Conservation (phyloP, 2,113 vertebrate species). For the Apus apus region DNA sequence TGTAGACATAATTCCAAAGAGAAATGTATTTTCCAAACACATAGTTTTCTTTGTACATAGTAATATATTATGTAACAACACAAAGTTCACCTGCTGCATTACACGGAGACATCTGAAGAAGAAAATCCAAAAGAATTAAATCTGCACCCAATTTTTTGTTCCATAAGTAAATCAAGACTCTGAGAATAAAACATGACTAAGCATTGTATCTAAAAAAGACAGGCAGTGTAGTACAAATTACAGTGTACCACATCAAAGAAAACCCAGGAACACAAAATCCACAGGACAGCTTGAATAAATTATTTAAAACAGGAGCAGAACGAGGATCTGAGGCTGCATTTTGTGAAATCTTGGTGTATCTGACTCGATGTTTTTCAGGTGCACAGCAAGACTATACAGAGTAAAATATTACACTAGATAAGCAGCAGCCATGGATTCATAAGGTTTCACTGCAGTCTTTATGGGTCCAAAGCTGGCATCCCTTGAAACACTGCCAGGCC, state of each 20-base stretch:
- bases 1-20: not conserved
- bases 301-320: slow-evolving; percentile 18
- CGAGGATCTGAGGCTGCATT: not conserved
- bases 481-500: not conserved
- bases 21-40: not conserved
- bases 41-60: not conserved
- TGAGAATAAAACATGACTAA: slow-evolving; percentile 14
- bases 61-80: not conserved
- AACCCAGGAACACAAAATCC: slow-evolving; percentile 3
- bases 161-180: not conserved
- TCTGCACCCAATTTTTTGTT: slow-evolving; percentile 9
- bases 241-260: slow-evolving; percentile 41
- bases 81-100: not conserved
- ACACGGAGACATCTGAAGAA: not conserved
- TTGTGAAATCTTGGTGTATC: not conserved
- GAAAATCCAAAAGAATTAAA: not conserved
- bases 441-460: not conserved
- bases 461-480: not conserved
- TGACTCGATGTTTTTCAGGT: slow-evolving; percentile 1
- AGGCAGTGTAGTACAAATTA: slow-evolving; percentile 45
- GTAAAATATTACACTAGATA: not conserved
- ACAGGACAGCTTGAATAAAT: not conserved
- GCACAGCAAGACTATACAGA: not conserved
- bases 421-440: not conserved
- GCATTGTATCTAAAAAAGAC: not conserved